Evolutionary conservation across 2,888 invertebrate species (phyloP).

Genomic region (Argynnis bischoffii): DNA sequence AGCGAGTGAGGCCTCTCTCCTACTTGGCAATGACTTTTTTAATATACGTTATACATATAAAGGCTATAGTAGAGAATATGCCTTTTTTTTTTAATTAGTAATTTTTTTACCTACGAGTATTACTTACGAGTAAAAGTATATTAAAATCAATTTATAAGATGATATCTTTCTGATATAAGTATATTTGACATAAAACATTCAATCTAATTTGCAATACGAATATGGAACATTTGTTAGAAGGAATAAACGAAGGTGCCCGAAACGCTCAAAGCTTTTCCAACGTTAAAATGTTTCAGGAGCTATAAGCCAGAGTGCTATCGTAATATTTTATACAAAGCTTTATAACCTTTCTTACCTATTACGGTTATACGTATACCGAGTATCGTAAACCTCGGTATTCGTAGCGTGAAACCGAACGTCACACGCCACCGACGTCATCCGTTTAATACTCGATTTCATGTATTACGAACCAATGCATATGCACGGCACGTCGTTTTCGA

Average conservation of each 20-base stretch:
- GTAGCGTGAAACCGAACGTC: conserved; percentile 43
- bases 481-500: conserved; percentile 41
- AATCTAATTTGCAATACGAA: conserved; percentile 17
- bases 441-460: conserved; percentile 48
- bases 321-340: conserved; percentile 35
- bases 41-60: too few relatives aligned
- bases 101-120: neutral
- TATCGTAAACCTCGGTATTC: conserved; percentile 27
- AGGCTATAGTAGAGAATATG: too few relatives aligned
- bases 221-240: conserved; percentile 21
- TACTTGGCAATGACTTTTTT: too few relatives aligned
- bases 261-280: conserved; percentile 20
- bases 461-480: conserved; percentile 44
- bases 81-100: too few relatives aligned
- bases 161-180: neutral
- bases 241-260: conserved; percentile 16
- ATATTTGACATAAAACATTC: neutral
- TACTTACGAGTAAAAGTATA: neutral
- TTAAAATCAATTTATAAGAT: neutral
- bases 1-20: too few relatives aligned
- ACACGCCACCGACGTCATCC: conserved; percentile 56
- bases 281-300: conserved; percentile 30
- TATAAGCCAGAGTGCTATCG: conserved; percentile 29
- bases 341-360: conserved; percentile 30
- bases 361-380: conserved; percentile 23